These are phyloP conservation scores for Nipponacmea schrenckii DNA, from an alignment of 2,888 invertebrate genomes.

Conservation along the genomic window DNA sequence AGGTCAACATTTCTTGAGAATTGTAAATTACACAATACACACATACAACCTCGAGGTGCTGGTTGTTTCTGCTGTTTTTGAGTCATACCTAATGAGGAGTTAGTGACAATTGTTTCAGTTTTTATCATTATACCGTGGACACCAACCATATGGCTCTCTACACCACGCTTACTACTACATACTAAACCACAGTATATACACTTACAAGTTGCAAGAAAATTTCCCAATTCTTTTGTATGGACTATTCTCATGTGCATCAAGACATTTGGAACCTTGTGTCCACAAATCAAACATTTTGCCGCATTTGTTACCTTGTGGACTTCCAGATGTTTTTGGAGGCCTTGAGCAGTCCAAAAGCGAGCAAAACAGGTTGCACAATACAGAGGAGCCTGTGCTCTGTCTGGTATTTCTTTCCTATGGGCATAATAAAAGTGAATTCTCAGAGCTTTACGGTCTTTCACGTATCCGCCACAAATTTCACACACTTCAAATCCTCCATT, in stretches of 20 bases:
- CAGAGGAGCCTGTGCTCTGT: constrained; percentile 78
- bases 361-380: constrained; percentile 97
- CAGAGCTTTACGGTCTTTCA: constrained; percentile 92
- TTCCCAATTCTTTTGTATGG: constrained; percentile 87
- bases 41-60: constrained; percentile 40
- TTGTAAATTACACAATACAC: constrained; percentile 57
- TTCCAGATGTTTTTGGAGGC: constrained; percentile 83
- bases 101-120: constrained; percentile 23
- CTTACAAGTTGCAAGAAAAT: constrained; percentile 51
- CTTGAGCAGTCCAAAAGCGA: constrained; percentile 96
- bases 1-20: constrained; percentile 59
- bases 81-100: not conserved
- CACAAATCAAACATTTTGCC: constrained; percentile 44
- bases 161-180: constrained; percentile 42
- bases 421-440: constrained; percentile 98
- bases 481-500: constrained; percentile 71
- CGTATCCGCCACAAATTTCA: constrained; percentile 96
- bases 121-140: constrained; percentile 54
- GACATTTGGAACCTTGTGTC: constrained; percentile 74
- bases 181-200: constrained; percentile 55
- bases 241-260: constrained; percentile 91
- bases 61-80: constrained; percentile 2
- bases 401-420: constrained; percentile 77
- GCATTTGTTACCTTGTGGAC: constrained; percentile 33
- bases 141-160: constrained; percentile 54